Evolutionary conservation across 2,113 vertebrate species (phyloP).

Genomic region (Rhinichthys klamathensis): DNA sequence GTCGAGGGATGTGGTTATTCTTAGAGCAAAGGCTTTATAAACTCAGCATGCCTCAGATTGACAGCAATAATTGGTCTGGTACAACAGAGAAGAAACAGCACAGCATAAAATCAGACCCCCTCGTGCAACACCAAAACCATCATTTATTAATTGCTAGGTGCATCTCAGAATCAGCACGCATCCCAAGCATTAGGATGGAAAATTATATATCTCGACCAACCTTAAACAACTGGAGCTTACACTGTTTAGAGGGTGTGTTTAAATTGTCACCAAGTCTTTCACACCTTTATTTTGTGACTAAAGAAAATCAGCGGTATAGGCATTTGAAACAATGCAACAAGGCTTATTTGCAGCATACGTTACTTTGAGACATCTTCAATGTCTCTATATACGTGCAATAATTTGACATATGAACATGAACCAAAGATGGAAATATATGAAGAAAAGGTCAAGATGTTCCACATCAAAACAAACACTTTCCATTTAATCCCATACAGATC

Average conservation of each 20-base stretch:
- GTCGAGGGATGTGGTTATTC: conserved; percentile 44
- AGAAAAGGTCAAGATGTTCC: background rate
- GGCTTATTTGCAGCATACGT: conserved; percentile 3
- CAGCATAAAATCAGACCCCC: conserved; percentile 32
- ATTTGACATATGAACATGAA: background rate
- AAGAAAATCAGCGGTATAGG: background rate
- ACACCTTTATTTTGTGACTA: background rate
- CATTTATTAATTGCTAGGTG: conserved; percentile 54
- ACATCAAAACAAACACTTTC: background rate
- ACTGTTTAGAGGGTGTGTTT: conserved; percentile 21
- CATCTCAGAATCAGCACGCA: conserved; percentile 8
- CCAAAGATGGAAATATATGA: background rate
- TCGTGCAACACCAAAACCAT: conserved; percentile 11
- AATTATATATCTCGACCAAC: conserved; percentile 13
- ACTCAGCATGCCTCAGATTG: conserved; percentile 38
- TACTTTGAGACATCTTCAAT: background rate
- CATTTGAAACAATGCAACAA: background rate
- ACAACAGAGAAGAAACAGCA: conserved; percentile 9
- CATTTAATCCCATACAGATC: background rate
- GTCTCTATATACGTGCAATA: background rate
- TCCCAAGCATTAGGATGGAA: conserved; percentile 3
- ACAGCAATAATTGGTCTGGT: conserved; percentile 50
- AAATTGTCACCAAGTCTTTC: conserved; percentile 13
- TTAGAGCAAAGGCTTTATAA: conserved; percentile 36
- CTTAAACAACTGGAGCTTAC: conserved; percentile 14